These are phyloP conservation scores for Catamblyrhynchus diadema DNA, from an alignment of 2,797 vertebrate genomes.

Conservation along the genomic window DNA sequence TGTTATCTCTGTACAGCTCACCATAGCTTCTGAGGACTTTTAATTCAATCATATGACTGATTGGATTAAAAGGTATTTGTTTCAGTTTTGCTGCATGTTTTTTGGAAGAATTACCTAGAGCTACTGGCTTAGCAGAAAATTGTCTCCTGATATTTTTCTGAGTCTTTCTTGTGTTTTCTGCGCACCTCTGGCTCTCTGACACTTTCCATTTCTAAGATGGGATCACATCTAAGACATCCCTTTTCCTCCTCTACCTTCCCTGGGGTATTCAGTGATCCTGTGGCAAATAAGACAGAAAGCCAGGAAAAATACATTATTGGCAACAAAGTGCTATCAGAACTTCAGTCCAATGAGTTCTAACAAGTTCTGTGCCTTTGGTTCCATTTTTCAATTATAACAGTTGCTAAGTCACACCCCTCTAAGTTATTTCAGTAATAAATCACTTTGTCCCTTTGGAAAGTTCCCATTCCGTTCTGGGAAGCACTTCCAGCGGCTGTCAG, in stretches of 20 bases:
- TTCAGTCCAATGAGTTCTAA: neutral
- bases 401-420: constrained; percentile 44
- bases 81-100: neutral
- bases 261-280: neutral
- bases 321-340: neutral
- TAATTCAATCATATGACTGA: neutral
- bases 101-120: neutral
- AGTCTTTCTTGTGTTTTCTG: neutral
- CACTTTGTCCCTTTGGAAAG: constrained; percentile 52
- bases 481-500: constrained; percentile 22
- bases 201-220: neutral
- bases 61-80: neutral
- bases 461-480: constrained; percentile 22
- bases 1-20: neutral
- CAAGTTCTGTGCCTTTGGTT: constrained; percentile 12
- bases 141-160: neutral
- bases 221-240: neutral
- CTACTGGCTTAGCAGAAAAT: neutral
- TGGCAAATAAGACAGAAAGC: neutral
- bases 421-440: constrained; percentile 50
- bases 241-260: neutral
- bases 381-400: constrained; percentile 46
- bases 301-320: constrained; percentile 7
- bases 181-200: neutral
- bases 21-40: neutral